These are phyloP conservation scores for Torymus auratus DNA, from an alignment of 2,888 invertebrate species.

Conservation along the genomic window DNA sequence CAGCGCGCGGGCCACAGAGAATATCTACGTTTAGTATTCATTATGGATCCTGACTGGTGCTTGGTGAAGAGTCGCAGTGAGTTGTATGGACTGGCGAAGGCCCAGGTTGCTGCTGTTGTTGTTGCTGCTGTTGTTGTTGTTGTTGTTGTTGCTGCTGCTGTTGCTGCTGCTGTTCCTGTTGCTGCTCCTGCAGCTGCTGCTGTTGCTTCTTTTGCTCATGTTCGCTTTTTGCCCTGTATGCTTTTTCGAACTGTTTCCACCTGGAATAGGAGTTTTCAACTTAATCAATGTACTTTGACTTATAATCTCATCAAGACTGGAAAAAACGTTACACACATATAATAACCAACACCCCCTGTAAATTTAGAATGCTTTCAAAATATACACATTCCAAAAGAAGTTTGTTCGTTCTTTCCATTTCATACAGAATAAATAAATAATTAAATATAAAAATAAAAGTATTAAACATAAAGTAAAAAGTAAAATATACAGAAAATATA, in stretches of 20 bases:
- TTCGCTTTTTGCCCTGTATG: constrained; percentile 41
- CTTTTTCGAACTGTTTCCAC: not conserved
- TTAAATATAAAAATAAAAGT: constrained; percentile 3
- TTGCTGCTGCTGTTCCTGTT: constrained; percentile 24
- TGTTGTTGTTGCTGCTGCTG: constrained; percentile 61
- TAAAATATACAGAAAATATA: too few relatives aligned
- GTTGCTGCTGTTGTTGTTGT: constrained; percentile 55
- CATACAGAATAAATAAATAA: not conserved
- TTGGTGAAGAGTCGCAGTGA: constrained; percentile 69
- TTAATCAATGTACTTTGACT: too few relatives aligned
- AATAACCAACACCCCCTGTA: too few relatives aligned
- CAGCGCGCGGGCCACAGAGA: constrained; percentile 61
- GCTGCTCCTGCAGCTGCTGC: constrained; percentile 10
- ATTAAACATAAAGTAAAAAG: not conserved
- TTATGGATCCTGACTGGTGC: constrained; percentile 74
- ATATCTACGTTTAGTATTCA: constrained; percentile 64
- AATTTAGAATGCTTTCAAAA: too few relatives aligned
- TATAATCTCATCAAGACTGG: not conserved
- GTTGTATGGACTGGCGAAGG: constrained; percentile 66
- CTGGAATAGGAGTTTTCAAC: not conserved
- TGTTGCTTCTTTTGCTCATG: constrained; percentile 34
- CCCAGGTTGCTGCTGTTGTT: constrained; percentile 62
- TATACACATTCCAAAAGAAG: too few relatives aligned
- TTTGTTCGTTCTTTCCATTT: too few relatives aligned
- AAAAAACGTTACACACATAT: too few relatives aligned